Percentiles rank a stretch among this genome's conserved stretches.
phyloP scores from a whole-genome alignment of 2,797 vertebrate species.

The Syndactyla subalaris region DNA sequence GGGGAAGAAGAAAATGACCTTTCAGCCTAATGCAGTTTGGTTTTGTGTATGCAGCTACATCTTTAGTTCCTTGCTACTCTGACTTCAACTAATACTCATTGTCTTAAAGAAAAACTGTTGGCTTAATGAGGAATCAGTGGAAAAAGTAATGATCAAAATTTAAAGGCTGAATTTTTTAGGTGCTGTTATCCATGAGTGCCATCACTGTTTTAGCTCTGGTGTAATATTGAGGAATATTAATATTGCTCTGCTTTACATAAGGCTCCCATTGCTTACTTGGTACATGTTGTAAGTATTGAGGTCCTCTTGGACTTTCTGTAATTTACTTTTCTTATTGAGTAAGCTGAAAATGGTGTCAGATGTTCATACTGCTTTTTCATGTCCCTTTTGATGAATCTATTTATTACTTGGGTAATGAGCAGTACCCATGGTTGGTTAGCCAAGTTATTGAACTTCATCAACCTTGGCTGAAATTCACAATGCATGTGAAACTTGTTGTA shows the following conservation, averaged over 20 bases:
- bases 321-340: constrained; percentile 54
- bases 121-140: neutral
- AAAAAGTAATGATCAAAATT: neutral
- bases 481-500: constrained; percentile 86
- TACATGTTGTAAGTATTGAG: neutral
- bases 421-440: constrained; percentile 91
- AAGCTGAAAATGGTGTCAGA: constrained; percentile 59
- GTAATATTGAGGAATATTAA: neutral
- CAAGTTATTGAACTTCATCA: constrained; percentile 96
- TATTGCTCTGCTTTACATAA: neutral
- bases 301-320: neutral
- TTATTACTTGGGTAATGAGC: constrained; percentile 91
- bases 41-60: neutral
- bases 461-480: constrained; percentile 90
- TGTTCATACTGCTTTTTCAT: constrained; percentile 82
- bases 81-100: neutral
- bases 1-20: neutral
- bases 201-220: neutral
- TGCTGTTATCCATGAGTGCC: neutral
- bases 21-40: neutral
- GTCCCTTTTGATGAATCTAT: constrained; percentile 91
- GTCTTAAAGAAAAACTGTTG: neutral
- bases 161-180: neutral
- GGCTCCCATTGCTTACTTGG: neutral
- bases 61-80: neutral